Base-by-base conservation (phyloP, 2,888 invertebrate genomes). In the Drosophila histrio region DNA sequence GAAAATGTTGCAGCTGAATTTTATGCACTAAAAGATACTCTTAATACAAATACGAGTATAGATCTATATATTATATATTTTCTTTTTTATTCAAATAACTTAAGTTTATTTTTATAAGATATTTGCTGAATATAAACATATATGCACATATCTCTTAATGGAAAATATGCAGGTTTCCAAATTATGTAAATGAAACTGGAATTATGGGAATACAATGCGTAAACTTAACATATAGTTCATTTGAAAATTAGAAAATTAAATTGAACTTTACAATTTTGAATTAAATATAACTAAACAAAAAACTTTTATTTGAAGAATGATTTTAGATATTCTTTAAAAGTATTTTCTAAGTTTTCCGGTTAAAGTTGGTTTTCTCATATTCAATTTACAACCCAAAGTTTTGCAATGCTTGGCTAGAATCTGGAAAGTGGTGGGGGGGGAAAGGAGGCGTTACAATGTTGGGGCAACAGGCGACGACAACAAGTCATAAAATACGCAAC, bases 401-500 rank as follows among this genome's bases (percentile, higher is more conserved):
- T 64, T 56, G 36, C 43, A 9, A 30, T 41, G 38, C 19, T 44
- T 36, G 17, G 22, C 43, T 11, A 38, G 28, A 26, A 32, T 39
- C 52, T 36, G 41, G 50, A 53, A 2, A 28, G 28, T n/a, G n/a
- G n/a, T n/a, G 36, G 17, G 5, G 2, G 11, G 38, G 21, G 36
- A 8, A 21, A 22, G 22, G 22, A n/a, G 53, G 47, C 21, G 19
- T 32, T 22, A 21, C 44, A 43, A 43, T 21, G 53, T 46, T 73
- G 30, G 39, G 57, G 39, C 62, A 68, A 72, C 56, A 69, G 68
- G 64, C 69, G 43, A 53, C 60, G 52, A 57, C 63, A 63, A 66
- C 77, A 79, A 77, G 81, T 80, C 72, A 87, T 82, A 84, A 87
- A 87, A 68, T 72, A 77, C 75, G 77, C 66, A 75, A 47, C 28